phyloP scores from a whole-genome alignment of 2,888 invertebrate species.

The Ophraella communa region DNA sequence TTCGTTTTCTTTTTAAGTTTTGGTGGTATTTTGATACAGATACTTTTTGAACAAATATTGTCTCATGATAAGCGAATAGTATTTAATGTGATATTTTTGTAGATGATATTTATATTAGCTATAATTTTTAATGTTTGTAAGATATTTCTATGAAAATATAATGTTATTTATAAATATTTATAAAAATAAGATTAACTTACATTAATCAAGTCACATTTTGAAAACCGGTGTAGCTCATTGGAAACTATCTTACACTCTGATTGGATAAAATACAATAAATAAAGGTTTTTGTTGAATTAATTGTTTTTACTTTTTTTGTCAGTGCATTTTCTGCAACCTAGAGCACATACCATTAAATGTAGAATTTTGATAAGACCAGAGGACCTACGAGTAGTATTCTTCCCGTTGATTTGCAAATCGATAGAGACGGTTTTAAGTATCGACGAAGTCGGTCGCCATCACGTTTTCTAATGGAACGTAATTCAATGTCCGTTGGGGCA shows the following conservation, averaged over 20 bases:
- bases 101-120: conserved; percentile 27
- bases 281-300: conserved; percentile 5
- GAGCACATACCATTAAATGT: too few species aligned
- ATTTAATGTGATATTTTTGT: conserved; percentile 39
- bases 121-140: conserved; percentile 8
- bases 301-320: background rate
- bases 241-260: background rate
- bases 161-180: background rate
- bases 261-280: background rate
- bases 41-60: background rate
- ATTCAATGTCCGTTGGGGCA: too few species aligned
- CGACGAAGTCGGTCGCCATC: too few species aligned
- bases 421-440: too few species aligned
- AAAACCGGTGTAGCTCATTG: conserved; percentile 1
- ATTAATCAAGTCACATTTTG: background rate
- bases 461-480: too few species aligned
- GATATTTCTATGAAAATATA: conserved; percentile 7
- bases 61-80: conserved; percentile 32
- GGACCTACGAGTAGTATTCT: too few species aligned
- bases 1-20: background rate
- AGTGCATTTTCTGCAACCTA: too few species aligned
- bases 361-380: too few species aligned
- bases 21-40: background rate
- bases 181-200: background rate
- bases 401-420: too few species aligned